Evolutionary conservation across 64 coral and sea anemone species (phyloP), one percentile per base, ranked within the genome.

Genomic region (Hydrozoanthus tunicans): DNA sequence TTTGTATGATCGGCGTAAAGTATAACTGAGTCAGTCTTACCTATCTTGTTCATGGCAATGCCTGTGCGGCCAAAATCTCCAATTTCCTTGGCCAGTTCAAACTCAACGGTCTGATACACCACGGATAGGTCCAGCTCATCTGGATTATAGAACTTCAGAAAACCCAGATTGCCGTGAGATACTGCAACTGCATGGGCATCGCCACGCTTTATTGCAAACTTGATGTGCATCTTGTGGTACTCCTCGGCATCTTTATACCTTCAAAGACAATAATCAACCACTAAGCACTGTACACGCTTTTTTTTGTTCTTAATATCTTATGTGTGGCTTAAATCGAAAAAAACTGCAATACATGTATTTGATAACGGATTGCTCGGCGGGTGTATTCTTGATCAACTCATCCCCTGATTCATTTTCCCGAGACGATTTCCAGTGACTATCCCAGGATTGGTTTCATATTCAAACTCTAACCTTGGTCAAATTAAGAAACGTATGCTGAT

Each of bases 21-120:
- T 43, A 43, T 43, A 43, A 12, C 25, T 11, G 0, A 7, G 1
- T 2, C 9, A 9, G 10, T 20, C 84, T 74, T 3, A 32, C 92
- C 92, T 83, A 94, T 94, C 86, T 94, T 94, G 92, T 94, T 94
- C 53, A 90, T 90, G 27, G 92, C 86, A 59, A 94, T 94, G 57
- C 92, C 86, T 58, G 81, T 94, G 6, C 92, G 58, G 7, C 86
- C 92, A 78, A 94, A 94, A 90, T 94, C 92, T 23, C 92, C 92
- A 12, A 94, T 66, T 59, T 94, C 68, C 52, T 66, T 90, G 4
- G 92, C 78, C 26, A 94, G 58, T 52, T 89, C 89, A 61, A 83
- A 90, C 58, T 90, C 92, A 51, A 90, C 64, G 64, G 58, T 64
- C 69, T 94, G 92, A 63, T 78, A 90, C 7, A 94, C 79, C 17